Base-by-base conservation (phyloP, 2,797 vertebrate species). In the Ptychobarbus kaznakovi region DNA sequence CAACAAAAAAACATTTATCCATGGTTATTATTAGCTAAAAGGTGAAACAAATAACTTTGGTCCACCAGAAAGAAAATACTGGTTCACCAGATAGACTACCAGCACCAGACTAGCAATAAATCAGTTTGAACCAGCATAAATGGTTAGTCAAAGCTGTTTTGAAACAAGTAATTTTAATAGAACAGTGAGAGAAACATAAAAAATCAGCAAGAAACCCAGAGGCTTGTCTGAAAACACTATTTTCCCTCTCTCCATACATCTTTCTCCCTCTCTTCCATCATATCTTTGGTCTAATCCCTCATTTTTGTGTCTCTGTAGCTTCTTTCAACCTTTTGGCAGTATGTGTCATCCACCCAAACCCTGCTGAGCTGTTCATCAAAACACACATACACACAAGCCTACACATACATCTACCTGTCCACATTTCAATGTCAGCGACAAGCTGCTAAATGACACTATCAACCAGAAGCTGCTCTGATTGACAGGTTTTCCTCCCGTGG, bases 401-500 rank as follows among this genome's bases (percentile, higher is more conserved):
- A 77, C 51, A 77, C 51, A 77, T 53, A 44, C 51, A 61, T 40
- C 56, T 42, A 63, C 81, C n/a, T 28, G 3, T 83, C 46, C 73
- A 56, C 61, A 77, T 84, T 82, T 81, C 83, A 82, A 42, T 75
- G 73, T 85, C 82, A 49, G 61, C 69, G 74, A 85, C 69, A 70
- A 85, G 68, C 77, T 49, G 86, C 22, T 49, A 82, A 87, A 87
- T 78, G 83, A 82, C 86, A 78, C 74, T 51, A 83, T 70, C 81
- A 61, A n/a, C 40, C 73, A 74, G 78, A 20, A 70, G 44, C 74
- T 66, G 32, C 73, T 74, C 76, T 85, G 85, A 86, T 25, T 79
- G 84, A 86, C 84, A 79, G 46, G 12, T 85, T 80, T 85, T 79
- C 66, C 83, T 87, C 83, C 74, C 83, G 68, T 85, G 83, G 72